These are phyloP conservation scores for Pachypeltis micranthus DNA, from an alignment of 1,140 invertebrate species.

Conservation along the genomic window DNA sequence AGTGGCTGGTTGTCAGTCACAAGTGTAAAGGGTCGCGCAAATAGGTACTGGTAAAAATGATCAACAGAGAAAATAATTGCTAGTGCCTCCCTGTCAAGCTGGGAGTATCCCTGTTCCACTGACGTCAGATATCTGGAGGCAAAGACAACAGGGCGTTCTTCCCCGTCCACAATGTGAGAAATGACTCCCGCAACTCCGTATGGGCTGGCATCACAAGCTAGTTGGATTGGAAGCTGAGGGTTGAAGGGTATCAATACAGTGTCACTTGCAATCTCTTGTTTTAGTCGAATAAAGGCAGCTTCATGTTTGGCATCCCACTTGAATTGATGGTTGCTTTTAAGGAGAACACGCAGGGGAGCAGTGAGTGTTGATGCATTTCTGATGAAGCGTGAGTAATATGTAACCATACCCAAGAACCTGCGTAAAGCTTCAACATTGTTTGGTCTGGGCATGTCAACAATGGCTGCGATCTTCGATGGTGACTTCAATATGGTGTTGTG, in stretches of 20 bases:
- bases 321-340: slow-evolving; percentile 24
- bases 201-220: slow-evolving; percentile 39
- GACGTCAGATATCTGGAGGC: slow-evolving; percentile 34
- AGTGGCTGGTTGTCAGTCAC: slow-evolving; percentile 41
- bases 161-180: slow-evolving; percentile 34
- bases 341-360: slow-evolving; percentile 30
- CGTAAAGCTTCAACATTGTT: no score
- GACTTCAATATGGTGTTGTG: slow-evolving; percentile 25
- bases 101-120: slow-evolving; percentile 36
- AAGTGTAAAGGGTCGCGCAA: slow-evolving; percentile 35
- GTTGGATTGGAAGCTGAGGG: slow-evolving; percentile 29
- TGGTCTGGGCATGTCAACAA: slow-evolving; percentile 31
- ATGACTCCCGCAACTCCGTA: slow-evolving; percentile 39
- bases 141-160: slow-evolving; percentile 36
- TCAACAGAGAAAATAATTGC: slow-evolving; percentile 37
- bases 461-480: slow-evolving; percentile 33
- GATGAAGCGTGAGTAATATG: slow-evolving; percentile 38
- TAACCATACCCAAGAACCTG: no score
- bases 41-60: slow-evolving; percentile 39
- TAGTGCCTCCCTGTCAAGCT: slow-evolving; percentile 40
- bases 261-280: slow-evolving; percentile 26
- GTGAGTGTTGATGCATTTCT: slow-evolving; percentile 31
- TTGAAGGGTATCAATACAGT: slow-evolving; percentile 32
- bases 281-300: slow-evolving; percentile 29
- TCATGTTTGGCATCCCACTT: slow-evolving; percentile 24